These are phyloP conservation scores for Tetranychus piercei DNA, from an alignment of 2,888 invertebrate species.

Conservation along the genomic window DNA sequence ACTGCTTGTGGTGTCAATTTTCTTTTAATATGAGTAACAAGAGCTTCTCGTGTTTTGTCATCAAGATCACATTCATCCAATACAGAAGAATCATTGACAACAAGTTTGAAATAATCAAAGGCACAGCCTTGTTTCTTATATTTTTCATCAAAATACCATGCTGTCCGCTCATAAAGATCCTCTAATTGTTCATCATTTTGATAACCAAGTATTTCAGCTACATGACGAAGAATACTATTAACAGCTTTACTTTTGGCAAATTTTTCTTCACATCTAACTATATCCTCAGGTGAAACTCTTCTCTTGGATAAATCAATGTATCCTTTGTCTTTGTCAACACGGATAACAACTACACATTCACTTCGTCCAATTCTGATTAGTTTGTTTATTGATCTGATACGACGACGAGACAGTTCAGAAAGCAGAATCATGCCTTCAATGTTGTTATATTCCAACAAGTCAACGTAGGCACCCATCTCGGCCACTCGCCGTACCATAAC, in stretches of 20 bases:
- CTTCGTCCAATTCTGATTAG: conserved; percentile 93
- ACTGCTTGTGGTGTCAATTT: conserved; percentile 93
- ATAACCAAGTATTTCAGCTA: conserved; percentile 80
- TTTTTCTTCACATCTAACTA: conserved; percentile 92
- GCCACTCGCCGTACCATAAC: conserved; percentile 92
- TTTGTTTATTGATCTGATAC: conserved; percentile 98
- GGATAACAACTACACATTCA: conserved; percentile 93
- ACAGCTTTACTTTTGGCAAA: conserved; percentile 90
- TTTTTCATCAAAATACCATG: conserved; percentile 95
- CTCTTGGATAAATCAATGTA: conserved; percentile 99
- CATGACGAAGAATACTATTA: conserved; percentile 89
- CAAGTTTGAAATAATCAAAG: conserved; percentile 95
- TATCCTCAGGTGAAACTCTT: conserved; percentile 91
- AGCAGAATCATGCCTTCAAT: conserved; percentile 79
- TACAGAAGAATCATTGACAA: conserved; percentile 80
- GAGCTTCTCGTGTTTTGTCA: conserved; percentile 69
- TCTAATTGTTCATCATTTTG: conserved; percentile 80
- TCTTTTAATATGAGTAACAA: conserved; percentile 80
- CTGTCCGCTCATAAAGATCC: conserved; percentile 82
- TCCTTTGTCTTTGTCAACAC: conserved; percentile 99
- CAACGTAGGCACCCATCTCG: conserved; percentile 99
- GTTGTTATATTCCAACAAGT: conserved; percentile 90
- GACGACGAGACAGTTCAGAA: conserved; percentile 88
- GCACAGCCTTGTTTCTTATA: conserved; percentile 86
- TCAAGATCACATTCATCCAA: conserved; percentile 89